Percentiles rank a stretch among this genome's conserved stretches.
These are phyloP conservation scores for Sebastes vulpes DNA, from an alignment of 2,797 vertebrate species.

Conservation along the genomic window DNA sequence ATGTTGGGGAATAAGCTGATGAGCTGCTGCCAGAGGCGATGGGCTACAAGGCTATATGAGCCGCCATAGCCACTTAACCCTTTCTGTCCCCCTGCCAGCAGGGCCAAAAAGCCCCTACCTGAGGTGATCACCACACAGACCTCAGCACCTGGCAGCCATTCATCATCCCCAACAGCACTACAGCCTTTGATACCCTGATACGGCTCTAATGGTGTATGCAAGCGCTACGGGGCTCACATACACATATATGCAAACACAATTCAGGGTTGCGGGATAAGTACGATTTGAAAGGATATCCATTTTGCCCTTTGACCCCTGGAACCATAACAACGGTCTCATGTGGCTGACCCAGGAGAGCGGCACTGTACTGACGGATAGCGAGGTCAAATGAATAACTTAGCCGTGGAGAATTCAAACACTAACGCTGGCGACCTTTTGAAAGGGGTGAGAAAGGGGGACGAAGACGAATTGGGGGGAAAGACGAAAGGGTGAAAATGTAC, in stretches of 20 bases:
- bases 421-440: conserved; percentile 54
- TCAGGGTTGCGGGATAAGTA: conserved; percentile 24
- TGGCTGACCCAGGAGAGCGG: conserved; percentile 52
- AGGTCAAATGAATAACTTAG: conserved; percentile 65
- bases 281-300: conserved; percentile 70
- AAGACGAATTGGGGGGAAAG: conserved; percentile 17
- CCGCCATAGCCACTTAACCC: conserved; percentile 66
- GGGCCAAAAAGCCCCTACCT: conserved; percentile 44
- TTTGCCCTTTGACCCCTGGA: conserved; percentile 60
- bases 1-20: conserved; percentile 57
- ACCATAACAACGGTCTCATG: conserved; percentile 66
- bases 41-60: conserved; percentile 26
- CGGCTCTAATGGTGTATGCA: conserved; percentile 27
- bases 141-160: conserved; percentile 77
- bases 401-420: conserved; percentile 62
- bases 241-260: conserved; percentile 49
- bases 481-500: background rate
- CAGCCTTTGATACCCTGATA: conserved; percentile 61
- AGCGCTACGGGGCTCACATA: conserved; percentile 25
- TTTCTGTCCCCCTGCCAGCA: conserved; percentile 38
- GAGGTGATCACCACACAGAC: conserved; percentile 57
- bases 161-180: conserved; percentile 63
- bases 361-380: conserved; percentile 58
- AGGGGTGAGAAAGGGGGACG: conserved; percentile 5
- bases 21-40: conserved; percentile 63